phyloP scores from a whole-genome alignment of 1,140 invertebrate genomes.

The Drosophila simulans region DNA sequence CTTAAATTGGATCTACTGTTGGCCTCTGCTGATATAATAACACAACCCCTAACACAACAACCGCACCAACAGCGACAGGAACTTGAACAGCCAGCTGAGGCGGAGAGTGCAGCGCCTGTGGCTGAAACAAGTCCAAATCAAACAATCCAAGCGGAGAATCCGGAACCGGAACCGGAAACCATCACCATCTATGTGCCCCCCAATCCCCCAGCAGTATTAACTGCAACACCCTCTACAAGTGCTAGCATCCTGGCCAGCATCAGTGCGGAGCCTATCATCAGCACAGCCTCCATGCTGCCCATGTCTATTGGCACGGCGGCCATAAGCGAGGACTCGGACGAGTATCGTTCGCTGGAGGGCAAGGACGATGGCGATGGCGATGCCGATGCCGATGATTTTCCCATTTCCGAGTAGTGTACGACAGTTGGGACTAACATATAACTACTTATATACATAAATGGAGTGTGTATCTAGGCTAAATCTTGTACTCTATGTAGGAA shows the following conservation, averaged over 20 bases:
- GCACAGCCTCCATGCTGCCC: conserved; percentile 39
- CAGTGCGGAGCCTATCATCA: conserved; percentile 33
- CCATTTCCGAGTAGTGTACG: conserved; percentile 76
- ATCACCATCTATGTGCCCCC: conserved; percentile 50
- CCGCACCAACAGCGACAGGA: conserved; percentile 40
- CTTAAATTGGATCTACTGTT: conserved; percentile 78
- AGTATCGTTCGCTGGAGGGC: conserved; percentile 82
- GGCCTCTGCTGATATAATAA: conserved; percentile 78
- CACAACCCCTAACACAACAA: conserved; percentile 63
- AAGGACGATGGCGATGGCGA: conserved; percentile 64
- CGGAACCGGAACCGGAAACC: conserved; percentile 23
- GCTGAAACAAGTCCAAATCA: conserved; percentile 23
- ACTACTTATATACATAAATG: conserved; percentile 28
- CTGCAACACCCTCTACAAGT: conserved; percentile 12
- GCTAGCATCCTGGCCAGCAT: conserved; percentile 43
- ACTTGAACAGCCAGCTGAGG: conserved; percentile 15
- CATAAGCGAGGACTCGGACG: conserved; percentile 81
- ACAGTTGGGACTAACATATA: conserved; percentile 37
- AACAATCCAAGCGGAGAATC: conserved; percentile 13
- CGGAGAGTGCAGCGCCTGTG: conserved; percentile 19
- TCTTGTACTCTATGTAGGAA: conserved; percentile 67
- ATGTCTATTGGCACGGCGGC: conserved; percentile 56
- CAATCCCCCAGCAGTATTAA: conserved; percentile 11
- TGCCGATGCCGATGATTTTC: conserved; percentile 66
- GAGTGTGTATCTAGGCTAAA: conserved; percentile 59